Percentiles rank a stretch among this genome's conserved stretches.
phyloP scores from a whole-genome alignment of 1,140 invertebrate species.

The Saxidomus purpurata region DNA sequence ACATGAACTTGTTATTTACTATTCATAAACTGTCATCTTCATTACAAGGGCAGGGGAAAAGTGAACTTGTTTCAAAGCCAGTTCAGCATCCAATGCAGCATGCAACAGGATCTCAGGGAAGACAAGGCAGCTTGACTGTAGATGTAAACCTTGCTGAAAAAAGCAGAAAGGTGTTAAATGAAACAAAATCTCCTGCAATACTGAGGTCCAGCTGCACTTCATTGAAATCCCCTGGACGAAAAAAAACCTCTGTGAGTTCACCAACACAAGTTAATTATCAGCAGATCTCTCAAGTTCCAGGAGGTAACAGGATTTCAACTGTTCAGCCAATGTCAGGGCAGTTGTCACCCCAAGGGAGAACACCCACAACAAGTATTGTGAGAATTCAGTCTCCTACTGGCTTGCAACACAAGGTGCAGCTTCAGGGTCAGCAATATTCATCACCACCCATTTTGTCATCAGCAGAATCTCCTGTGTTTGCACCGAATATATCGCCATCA shows the following conservation, averaged over 20 bases:
- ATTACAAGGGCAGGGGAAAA: conserved; percentile 2
- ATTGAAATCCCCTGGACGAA: background rate
- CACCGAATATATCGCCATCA: background rate
- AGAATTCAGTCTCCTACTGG: conserved; percentile 34
- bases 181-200: conserved; percentile 28
- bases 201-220: background rate
- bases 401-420: background rate
- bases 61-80: background rate
- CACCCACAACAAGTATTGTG: conserved; percentile 9
- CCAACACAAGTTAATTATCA: background rate
- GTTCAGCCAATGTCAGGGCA: background rate
- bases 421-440: conserved; percentile 33
- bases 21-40: conserved; percentile 58
- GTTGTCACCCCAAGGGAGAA: background rate
- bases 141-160: conserved; percentile 7
- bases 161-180: background rate
- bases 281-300: background rate
- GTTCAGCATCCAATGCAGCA: background rate
- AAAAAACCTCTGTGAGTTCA: background rate
- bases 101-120: conserved; percentile 9
- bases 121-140: background rate
- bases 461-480: background rate
- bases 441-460: conserved; percentile 10
- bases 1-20: conserved; percentile 42
- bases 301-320: background rate